Conservation (phyloP, 2,888 invertebrate species). For the Hirtodrosophila duncani region DNA sequence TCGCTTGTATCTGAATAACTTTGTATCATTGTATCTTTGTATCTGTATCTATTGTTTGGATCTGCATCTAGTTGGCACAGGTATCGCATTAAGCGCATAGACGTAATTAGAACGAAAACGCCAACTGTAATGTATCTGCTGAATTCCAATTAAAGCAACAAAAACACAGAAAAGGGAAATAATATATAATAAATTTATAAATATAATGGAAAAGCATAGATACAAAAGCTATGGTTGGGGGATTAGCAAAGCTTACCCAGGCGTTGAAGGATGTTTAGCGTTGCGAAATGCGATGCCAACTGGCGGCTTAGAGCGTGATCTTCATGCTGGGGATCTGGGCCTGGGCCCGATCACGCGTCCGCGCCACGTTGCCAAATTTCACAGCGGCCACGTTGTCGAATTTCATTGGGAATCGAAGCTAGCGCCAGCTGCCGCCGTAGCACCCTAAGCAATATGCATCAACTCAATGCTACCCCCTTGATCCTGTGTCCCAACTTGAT, state of each 20-base stretch:
- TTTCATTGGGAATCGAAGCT: conserved; percentile 35
- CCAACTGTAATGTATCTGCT: conserved; percentile 56
- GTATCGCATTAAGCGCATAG: conserved; percentile 36
- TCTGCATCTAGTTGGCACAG: conserved; percentile 10
- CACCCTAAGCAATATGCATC: conserved; percentile 22
- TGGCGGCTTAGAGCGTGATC: conserved; percentile 25
- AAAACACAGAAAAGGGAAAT: conserved; percentile 2
- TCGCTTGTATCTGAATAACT: conserved; percentile 27
- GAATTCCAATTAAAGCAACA: conserved; percentile 57
- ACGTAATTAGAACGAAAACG: conserved; percentile 58
- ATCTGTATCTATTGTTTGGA: conserved; percentile 7
- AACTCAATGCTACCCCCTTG: conserved; percentile 4
- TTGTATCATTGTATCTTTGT: conserved; percentile 5
- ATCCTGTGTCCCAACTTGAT: conserved; percentile 33
- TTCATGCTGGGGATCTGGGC: background rate
- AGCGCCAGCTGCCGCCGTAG: conserved; percentile 45
- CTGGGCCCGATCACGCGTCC: conserved; percentile 1
- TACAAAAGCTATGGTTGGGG: too few species aligned
- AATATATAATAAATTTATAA: too few species aligned
- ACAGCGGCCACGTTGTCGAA: conserved; percentile 28
- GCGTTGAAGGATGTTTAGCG: conserved; percentile 50
- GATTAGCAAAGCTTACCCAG: conserved; percentile 45
- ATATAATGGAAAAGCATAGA: too few species aligned
- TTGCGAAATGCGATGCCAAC: conserved; percentile 41
- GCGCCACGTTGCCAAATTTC: conserved; percentile 35